phyloP scores from a whole-genome alignment of 30 jellyfish, hydroid and myxozoan genomes.

The Rhopilema esculentum region DNA sequence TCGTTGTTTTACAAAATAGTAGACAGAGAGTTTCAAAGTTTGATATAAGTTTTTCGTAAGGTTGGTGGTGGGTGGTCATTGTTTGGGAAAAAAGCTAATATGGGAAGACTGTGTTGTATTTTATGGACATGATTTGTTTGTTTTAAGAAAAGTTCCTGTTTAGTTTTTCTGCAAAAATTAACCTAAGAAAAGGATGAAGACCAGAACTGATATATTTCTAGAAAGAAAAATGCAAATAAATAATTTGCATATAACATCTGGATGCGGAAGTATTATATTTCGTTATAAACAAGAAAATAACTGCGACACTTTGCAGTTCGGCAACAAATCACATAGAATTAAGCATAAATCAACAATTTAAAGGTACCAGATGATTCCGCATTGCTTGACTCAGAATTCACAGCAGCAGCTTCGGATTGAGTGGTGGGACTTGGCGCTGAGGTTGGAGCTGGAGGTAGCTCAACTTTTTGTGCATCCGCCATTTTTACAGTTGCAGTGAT shows the following conservation, averaged over 20 bases:
- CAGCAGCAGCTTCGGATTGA: not conserved
- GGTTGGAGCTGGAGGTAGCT: constrained; percentile 19
- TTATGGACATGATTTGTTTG: no score
- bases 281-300: not conserved
- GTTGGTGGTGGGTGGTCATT: no score
- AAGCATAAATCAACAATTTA: no score
- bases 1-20: no score
- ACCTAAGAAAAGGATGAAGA: not conserved
- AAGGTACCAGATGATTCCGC: not conserved
- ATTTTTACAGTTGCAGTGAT: not conserved
- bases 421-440: not conserved
- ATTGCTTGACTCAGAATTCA: not conserved
- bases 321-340: no score
- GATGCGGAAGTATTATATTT: not conserved
- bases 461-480: constrained; percentile 40
- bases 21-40: no score
- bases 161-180: not conserved
- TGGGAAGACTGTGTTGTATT: no score
- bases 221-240: not conserved
- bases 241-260: not conserved
- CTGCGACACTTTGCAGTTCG: not conserved
- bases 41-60: no score
- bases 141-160: no score
- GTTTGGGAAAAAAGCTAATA: no score
- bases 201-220: no score